Conservation (phyloP, 1,140 invertebrate species). For the Asobara japonica region DNA sequence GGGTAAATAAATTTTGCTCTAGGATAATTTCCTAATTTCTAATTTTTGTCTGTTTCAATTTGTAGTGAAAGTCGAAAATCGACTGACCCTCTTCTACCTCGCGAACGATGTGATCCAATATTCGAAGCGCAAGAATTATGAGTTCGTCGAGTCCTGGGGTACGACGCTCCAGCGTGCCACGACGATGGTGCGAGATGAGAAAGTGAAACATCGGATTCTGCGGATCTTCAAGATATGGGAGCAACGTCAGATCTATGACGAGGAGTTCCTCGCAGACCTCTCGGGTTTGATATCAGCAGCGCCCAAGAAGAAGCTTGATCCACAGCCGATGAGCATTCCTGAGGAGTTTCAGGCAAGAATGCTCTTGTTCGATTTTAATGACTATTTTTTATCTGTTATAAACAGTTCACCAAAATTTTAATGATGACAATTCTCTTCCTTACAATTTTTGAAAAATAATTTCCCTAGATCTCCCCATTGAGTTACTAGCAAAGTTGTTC, state of each 20-base stretch:
- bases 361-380: too few species aligned
- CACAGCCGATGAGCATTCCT: constrained; percentile 66
- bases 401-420: too few species aligned
- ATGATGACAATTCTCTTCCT: too few species aligned
- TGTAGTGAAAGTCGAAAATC: constrained; percentile 83
- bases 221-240: constrained; percentile 96
- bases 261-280: constrained; percentile 86
- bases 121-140: constrained; percentile 89
- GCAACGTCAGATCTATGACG: constrained; percentile 87
- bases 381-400: too few species aligned
- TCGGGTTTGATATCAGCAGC: constrained; percentile 80
- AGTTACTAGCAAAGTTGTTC: too few species aligned
- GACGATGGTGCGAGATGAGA: constrained; percentile 89
- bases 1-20: too few species aligned
- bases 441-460: too few species aligned
- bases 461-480: too few species aligned
- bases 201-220: constrained; percentile 84
- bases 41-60: constrained; percentile 32
- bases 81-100: constrained; percentile 90
- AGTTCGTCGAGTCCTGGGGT: constrained; percentile 91
- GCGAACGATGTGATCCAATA: constrained; percentile 97
- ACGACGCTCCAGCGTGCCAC: constrained; percentile 90
- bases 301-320: constrained; percentile 75
- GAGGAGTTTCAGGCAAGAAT: too few species aligned
- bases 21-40: too few species aligned